A percentile compares a stretch with the other conserved stretches of the same genome.
Evolutionary conservation across 1,140 invertebrate species (phyloP).

Genomic region (Dendroctonus ponderosae): DNA sequence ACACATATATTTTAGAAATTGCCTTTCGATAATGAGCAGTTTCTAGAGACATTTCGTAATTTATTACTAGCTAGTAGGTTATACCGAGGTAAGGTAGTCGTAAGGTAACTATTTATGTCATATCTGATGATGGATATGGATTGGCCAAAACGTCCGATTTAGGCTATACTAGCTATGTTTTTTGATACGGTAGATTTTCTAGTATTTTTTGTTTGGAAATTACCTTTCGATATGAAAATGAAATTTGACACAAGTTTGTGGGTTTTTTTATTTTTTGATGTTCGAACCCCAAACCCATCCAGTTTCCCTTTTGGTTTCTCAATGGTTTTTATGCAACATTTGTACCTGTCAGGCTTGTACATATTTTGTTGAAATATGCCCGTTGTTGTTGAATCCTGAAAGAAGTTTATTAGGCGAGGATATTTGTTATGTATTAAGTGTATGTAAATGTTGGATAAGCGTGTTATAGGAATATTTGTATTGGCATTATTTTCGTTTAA

Average conservation of each 20-base stretch:
- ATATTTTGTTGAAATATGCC: conserved; percentile 27
- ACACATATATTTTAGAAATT: conserved; percentile 1
- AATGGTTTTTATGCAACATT: conserved; percentile 12
- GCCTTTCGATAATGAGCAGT: conserved; percentile 9
- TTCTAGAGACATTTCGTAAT: conserved; percentile 35
- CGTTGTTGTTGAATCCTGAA: conserved; percentile 17
- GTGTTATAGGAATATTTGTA: neutral
- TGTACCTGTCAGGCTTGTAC: conserved; percentile 27
- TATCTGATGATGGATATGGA: conserved; percentile 24
- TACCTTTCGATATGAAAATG: conserved; percentile 26
- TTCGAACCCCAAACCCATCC: neutral
- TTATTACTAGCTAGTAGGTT: conserved; percentile 25
- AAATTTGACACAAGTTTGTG: conserved; percentile 21
- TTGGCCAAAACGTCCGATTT: conserved; percentile 23
- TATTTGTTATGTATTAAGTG: conserved; percentile 12
- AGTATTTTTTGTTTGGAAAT: conserved; percentile 16
- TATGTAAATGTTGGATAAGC: conserved; percentile 2
- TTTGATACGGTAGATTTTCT: conserved; percentile 25
- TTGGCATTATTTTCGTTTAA: neutral
- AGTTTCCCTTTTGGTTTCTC: conserved; percentile 1
- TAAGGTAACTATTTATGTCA: conserved; percentile 23
- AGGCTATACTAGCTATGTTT: conserved; percentile 22
- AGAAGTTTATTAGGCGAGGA: neutral
- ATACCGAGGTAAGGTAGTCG: conserved; percentile 23
- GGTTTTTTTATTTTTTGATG: conserved; percentile 19